Conservation (phyloP, 1,140 invertebrate genomes). For the Reticulitermes speratus region DNA sequence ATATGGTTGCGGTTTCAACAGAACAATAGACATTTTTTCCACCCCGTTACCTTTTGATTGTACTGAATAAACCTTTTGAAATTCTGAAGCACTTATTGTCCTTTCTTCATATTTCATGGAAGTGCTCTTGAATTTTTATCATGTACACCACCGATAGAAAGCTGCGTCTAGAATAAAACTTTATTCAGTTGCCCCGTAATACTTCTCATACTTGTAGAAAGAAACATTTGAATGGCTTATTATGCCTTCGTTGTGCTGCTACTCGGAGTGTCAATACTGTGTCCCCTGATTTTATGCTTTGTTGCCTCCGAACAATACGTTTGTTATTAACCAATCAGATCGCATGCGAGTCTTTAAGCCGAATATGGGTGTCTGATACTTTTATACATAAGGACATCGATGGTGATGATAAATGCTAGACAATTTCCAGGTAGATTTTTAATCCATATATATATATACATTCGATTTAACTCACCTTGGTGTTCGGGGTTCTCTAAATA, state of each 20-base stretch:
- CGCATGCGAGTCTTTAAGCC: not conserved
- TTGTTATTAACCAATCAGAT: slow-evolving; percentile 20
- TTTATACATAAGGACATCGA: too few species aligned
- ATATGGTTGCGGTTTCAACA: slow-evolving; percentile 25
- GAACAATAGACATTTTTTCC: slow-evolving; percentile 23
- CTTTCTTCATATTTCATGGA: not conserved
- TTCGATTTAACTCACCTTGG: too few species aligned
- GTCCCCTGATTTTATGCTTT: slow-evolving; percentile 23
- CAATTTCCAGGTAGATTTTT: too few species aligned
- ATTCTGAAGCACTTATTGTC: not conserved
- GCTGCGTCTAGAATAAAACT: not conserved
- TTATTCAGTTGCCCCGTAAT: slow-evolving; percentile 1
- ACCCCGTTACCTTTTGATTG: slow-evolving; percentile 22
- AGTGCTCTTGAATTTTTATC: slow-evolving; percentile 19
- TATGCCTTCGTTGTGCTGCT: slow-evolving; percentile 16
- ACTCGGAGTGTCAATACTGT: slow-evolving; percentile 20
- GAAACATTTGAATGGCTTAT: slow-evolving; percentile 28
- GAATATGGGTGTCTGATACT: not conserved
- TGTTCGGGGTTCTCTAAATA: too few species aligned
- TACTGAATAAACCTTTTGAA: not conserved
- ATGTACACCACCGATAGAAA: not conserved
- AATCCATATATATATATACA: too few species aligned
- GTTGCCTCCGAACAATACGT: slow-evolving; percentile 23
- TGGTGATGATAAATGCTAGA: too few species aligned
- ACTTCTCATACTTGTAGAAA: slow-evolving; percentile 2